phyloP scores from a whole-genome alignment of 2,888 invertebrate genomes.

The Drosophila macrospina region DNA sequence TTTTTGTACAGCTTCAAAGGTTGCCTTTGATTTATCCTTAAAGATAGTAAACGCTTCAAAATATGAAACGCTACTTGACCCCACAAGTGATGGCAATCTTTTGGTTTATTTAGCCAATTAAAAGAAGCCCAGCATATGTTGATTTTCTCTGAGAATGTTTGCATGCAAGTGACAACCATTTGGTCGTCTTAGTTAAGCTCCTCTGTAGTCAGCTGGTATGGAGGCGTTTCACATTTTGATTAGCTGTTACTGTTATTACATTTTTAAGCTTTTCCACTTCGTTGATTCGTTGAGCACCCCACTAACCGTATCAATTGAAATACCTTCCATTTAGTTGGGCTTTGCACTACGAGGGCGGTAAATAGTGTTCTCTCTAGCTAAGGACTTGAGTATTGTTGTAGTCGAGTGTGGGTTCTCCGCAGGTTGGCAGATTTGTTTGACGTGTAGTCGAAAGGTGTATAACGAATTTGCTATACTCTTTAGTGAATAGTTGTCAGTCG shows the following conservation, averaged over 20 bases:
- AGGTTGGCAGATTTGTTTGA: background rate
- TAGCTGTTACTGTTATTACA: slow-evolving; percentile 70
- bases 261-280: slow-evolving; percentile 70
- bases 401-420: background rate
- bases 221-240: slow-evolving; percentile 24
- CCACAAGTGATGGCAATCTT: slow-evolving; percentile 49
- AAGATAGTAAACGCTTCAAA: slow-evolving; percentile 35
- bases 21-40: slow-evolving; percentile 38
- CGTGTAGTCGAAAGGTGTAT: background rate
- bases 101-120: slow-evolving; percentile 72
- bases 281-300: slow-evolving; percentile 65
- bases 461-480: slow-evolving; percentile 30
- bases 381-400: slow-evolving; percentile 20
- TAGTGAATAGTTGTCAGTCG: background rate
- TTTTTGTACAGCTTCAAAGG: slow-evolving; percentile 47
- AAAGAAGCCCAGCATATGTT: slow-evolving; percentile 82
- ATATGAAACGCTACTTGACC: slow-evolving; percentile 39
- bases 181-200: slow-evolving; percentile 23
- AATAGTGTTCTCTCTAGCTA: slow-evolving; percentile 5
- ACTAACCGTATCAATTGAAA: slow-evolving; percentile 79
- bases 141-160: slow-evolving; percentile 53
- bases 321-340: slow-evolving; percentile 32
- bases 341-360: slow-evolving; percentile 25
- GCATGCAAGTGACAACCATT: slow-evolving; percentile 7
- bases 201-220: slow-evolving; percentile 49